Conservation (phyloP, 2,113 vertebrate genomes). For the Leptodactylus fuscus region DNA sequence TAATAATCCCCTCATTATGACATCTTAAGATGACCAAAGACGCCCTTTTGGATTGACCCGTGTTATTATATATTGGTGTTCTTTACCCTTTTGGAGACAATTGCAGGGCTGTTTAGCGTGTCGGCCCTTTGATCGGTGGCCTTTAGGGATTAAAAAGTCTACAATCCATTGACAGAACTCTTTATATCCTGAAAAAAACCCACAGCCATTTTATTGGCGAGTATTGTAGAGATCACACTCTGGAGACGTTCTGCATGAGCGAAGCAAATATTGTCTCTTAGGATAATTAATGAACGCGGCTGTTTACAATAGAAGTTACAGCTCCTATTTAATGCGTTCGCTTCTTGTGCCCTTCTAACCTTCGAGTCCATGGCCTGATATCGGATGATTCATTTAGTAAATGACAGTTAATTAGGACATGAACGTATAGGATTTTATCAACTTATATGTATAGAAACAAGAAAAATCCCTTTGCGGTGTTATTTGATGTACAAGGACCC, state of each 20-base stretch:
- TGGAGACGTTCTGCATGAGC: constrained; percentile 4
- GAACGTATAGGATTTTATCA: neutral
- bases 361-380: neutral
- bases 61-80: constrained; percentile 16
- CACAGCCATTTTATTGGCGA: constrained; percentile 10
- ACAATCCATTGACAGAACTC: constrained; percentile 5
- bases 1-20: constrained; percentile 40
- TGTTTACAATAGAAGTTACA: neutral
- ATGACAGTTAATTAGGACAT: neutral
- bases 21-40: constrained; percentile 16
- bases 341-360: neutral
- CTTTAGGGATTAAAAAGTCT: neutral
- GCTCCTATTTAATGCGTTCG: neutral
- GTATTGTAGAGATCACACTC: constrained; percentile 5
- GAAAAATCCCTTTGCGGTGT: too few species aligned
- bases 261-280: constrained; percentile 31
- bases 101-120: neutral
- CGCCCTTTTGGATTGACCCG: constrained; percentile 18
- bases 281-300: constrained; percentile 7
- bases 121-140: neutral
- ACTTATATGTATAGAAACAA: neutral
- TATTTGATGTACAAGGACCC: too few species aligned
- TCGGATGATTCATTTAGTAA: neutral
- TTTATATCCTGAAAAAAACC: neutral
- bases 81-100: constrained; percentile 8